Percentiles rank a stretch among this genome's conserved stretches.
phyloP scores from a whole-genome alignment of 1,140 invertebrate species.

The Drosophila malerkotliana region DNA sequence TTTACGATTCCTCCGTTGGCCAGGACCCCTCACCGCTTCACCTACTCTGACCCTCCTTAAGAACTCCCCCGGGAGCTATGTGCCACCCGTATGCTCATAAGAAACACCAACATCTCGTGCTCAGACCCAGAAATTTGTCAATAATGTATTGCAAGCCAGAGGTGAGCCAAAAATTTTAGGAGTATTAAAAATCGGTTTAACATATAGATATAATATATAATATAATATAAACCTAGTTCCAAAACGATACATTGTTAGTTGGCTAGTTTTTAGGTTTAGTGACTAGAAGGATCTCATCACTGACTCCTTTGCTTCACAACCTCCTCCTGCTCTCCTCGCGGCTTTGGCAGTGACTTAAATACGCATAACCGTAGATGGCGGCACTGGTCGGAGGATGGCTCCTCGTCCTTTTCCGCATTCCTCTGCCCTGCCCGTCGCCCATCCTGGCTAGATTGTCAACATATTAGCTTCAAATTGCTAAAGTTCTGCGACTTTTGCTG shows the following conservation, averaged over 20 bases:
- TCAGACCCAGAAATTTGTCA: slow-evolving; percentile 54
- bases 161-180: slow-evolving; percentile 13
- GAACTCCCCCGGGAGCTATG: slow-evolving; percentile 14
- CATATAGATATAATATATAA: too few species aligned
- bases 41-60: not conserved
- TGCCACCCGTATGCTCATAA: slow-evolving; percentile 44
- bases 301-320: slow-evolving; percentile 1
- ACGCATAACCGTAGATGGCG: slow-evolving; percentile 73
- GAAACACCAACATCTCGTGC: slow-evolving; percentile 25
- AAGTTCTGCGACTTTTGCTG: slow-evolving; percentile 80
- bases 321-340: not conserved
- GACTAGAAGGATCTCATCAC: slow-evolving; percentile 31
- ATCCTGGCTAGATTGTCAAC: slow-evolving; percentile 68
- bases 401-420: not conserved
- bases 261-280: not conserved
- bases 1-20: slow-evolving; percentile 53
- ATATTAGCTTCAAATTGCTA: slow-evolving; percentile 82
- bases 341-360: slow-evolving; percentile 78
- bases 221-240: too few species aligned
- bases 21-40: slow-evolving; percentile 2
- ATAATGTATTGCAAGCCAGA: slow-evolving; percentile 53
- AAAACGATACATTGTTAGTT: not conserved
- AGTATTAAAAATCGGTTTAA: not conserved
- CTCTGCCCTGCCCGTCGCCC: not conserved
- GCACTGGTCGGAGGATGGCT: slow-evolving; percentile 44